Evolutionary conservation across 2,888 invertebrate genomes (phyloP).

Genomic region (Drosophila stalkeri): DNA sequence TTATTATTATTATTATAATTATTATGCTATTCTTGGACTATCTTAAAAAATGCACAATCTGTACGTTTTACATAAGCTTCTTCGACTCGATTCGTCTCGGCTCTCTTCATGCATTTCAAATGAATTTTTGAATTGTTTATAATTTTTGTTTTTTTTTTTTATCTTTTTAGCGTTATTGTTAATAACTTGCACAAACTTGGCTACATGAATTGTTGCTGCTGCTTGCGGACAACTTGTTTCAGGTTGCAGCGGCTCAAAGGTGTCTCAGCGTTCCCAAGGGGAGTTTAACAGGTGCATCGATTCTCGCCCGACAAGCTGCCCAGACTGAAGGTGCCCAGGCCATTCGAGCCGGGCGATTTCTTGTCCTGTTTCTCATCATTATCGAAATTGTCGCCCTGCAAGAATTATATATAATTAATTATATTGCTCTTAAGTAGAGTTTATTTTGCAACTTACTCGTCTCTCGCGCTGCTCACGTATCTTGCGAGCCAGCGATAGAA

Average conservation of each 20-base stretch:
- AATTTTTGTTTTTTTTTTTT: neutral
- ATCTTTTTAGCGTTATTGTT: conserved; percentile 27
- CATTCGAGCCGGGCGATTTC: conserved; percentile 84
- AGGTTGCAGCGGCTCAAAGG: conserved; percentile 39
- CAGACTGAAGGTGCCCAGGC: conserved; percentile 84
- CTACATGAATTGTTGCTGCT: conserved; percentile 38
- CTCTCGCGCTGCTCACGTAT: conserved; percentile 92
- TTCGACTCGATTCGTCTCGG: conserved; percentile 11
- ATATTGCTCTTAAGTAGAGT: neutral
- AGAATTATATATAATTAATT: conserved; percentile 6
- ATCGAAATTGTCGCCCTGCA: conserved; percentile 85
- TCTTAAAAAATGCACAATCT: conserved; percentile 79
- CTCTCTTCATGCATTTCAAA: conserved; percentile 55
- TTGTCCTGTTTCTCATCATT: conserved; percentile 85
- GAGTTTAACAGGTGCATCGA: conserved; percentile 84
- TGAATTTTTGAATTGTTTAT: conserved; percentile 18
- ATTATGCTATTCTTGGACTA: conserved; percentile 79
- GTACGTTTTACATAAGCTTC: conserved; percentile 60
- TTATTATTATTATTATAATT: conserved; percentile 58
- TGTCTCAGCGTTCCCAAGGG: neutral
- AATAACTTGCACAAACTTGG: conserved; percentile 41
- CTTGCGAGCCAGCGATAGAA: conserved; percentile 92
- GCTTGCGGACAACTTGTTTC: conserved; percentile 60
- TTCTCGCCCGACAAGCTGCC: conserved; percentile 84
- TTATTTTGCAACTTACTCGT: conserved; percentile 86